Percentiles rank a stretch among this genome's conserved stretches.
These are phyloP conservation scores for Helarctos malayanus DNA, from an alignment of 2,797 vertebrate species.

Conservation along the genomic window DNA sequence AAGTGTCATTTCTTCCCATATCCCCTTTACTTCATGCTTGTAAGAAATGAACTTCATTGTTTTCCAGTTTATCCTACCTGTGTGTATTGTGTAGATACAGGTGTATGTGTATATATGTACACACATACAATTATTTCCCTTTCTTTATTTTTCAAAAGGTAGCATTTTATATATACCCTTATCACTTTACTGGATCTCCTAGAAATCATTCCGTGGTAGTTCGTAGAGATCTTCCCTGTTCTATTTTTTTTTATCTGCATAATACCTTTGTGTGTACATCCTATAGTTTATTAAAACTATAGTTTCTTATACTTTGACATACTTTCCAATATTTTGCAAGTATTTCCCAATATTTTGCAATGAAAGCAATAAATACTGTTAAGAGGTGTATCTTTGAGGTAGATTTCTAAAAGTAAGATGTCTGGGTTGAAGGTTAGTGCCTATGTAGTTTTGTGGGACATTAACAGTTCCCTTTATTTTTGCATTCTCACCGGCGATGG, in stretches of 20 bases:
- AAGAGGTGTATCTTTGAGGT: not conserved
- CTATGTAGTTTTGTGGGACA: not conserved
- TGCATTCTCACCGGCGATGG: not conserved
- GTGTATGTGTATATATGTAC: not conserved
- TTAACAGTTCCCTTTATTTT: not conserved
- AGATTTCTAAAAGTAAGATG: constrained; percentile 26
- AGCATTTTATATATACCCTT: not conserved
- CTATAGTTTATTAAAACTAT: not conserved
- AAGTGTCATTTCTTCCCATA: not conserved
- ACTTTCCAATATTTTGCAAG: constrained; percentile 21
- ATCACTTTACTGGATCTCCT: not conserved
- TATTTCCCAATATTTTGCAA: constrained; percentile 21
- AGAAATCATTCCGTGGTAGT: not conserved
- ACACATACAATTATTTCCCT: not conserved
- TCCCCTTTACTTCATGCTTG: not conserved
- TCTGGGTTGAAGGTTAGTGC: not conserved
- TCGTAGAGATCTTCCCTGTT: not conserved
- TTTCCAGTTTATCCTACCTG: not conserved
- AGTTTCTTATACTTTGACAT: not conserved
- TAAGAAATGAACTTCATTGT: not conserved
- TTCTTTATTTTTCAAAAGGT: constrained; percentile 11
- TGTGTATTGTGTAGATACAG: not conserved
- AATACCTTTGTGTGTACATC: not conserved
- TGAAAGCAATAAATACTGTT: not conserved
- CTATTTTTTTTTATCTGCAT: not conserved